A percentile compares a stretch with the other conserved stretches of the same genome.
phyloP scores from a whole-genome alignment of 2,797 vertebrate species.

The Jordanella pulchra region DNA sequence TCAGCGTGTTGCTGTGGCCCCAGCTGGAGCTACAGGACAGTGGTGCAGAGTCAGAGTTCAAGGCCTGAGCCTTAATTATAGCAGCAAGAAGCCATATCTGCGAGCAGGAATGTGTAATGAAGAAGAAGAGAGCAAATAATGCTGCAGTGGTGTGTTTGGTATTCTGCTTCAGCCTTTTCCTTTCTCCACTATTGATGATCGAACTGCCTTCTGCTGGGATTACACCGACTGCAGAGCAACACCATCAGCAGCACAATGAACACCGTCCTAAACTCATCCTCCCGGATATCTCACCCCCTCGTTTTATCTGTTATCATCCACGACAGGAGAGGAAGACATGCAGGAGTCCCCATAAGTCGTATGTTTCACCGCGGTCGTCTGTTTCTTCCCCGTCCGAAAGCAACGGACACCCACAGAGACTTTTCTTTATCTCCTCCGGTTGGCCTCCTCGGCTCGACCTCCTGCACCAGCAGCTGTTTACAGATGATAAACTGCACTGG shows the following conservation, averaged over 20 bases:
- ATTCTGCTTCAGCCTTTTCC: conserved; percentile 15
- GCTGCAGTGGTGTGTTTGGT: neutral
- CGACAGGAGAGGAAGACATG: neutral
- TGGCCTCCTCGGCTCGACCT: neutral
- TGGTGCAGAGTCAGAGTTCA: neutral
- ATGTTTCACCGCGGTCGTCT: neutral
- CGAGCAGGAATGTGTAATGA: neutral
- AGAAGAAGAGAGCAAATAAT: neutral
- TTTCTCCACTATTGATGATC: conserved; percentile 17
- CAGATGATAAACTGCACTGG: conserved; percentile 2
- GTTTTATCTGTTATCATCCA: neutral
- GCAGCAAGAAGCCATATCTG: neutral
- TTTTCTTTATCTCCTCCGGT: neutral
- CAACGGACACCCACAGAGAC: neutral
- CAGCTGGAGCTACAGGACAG: neutral
- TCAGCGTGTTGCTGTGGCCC: conserved; percentile 8
- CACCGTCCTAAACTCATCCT: neutral
- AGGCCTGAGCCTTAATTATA: neutral
- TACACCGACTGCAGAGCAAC: conserved; percentile 19
- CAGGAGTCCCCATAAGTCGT: neutral
- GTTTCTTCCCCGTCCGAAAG: neutral
- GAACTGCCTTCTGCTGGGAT: conserved; percentile 11
- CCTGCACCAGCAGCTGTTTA: conserved; percentile 4
- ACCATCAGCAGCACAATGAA: neutral
- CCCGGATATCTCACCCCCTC: neutral